These are phyloP conservation scores for Tylochromis polylepis DNA, from an alignment of 2,113 vertebrate species.

Conservation along the genomic window DNA sequence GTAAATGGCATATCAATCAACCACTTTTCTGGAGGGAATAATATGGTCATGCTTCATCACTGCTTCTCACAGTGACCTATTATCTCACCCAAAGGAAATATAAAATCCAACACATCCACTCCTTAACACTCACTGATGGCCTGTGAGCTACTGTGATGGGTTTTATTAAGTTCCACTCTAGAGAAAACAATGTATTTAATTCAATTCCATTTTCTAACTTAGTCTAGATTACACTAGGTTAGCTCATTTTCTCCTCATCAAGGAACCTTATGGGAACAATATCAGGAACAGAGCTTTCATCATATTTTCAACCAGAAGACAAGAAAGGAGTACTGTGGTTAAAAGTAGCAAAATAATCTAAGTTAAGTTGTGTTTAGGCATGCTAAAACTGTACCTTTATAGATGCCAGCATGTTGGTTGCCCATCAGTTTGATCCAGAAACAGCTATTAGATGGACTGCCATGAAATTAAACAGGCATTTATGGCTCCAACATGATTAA, in stretches of 20 bases:
- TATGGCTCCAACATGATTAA: neutral
- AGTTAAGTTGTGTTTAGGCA: neutral
- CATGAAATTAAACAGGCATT: neutral
- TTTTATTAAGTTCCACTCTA: slow-evolving; percentile 60
- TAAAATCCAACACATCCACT: slow-evolving; percentile 34
- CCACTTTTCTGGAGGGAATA: slow-evolving; percentile 3
- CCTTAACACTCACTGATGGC: slow-evolving; percentile 33
- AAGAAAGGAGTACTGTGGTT: neutral
- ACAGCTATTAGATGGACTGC: neutral
- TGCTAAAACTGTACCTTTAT: neutral
- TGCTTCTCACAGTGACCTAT: slow-evolving; percentile 24
- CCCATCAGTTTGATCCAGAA: neutral
- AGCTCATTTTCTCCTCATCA: slow-evolving; percentile 14
- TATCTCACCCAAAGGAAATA: slow-evolving; percentile 50
- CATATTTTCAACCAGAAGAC: neutral
- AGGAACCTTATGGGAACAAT: neutral
- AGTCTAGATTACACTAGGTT: slow-evolving; percentile 38
- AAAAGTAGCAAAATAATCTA: neutral
- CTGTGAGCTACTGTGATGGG: slow-evolving; percentile 20
- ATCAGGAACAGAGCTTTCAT: neutral
- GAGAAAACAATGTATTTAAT: slow-evolving; percentile 44
- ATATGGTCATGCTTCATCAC: slow-evolving; percentile 29
- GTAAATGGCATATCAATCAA: slow-evolving; percentile 44
- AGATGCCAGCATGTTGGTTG: neutral
- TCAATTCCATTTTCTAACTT: slow-evolving; percentile 34